These are phyloP conservation scores for Dipus sagitta DNA, from an alignment of 2,797 vertebrate genomes.

Conservation along the genomic window DNA sequence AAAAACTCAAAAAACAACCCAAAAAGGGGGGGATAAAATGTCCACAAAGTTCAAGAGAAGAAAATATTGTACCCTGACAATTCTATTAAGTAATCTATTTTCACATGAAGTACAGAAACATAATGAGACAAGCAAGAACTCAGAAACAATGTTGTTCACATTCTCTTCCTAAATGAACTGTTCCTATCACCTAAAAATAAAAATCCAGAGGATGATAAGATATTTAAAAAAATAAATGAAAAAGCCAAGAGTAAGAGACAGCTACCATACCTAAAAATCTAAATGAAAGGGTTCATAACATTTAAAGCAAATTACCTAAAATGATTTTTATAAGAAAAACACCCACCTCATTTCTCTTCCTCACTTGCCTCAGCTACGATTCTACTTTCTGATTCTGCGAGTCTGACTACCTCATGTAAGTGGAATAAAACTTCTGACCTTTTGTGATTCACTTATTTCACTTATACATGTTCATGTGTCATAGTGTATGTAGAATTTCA, in stretches of 20 bases:
- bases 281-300: not conserved
- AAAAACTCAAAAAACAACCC: not conserved
- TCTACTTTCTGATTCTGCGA: not conserved
- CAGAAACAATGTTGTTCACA: not conserved
- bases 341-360: not conserved
- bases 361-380: not conserved
- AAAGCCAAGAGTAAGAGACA: not conserved
- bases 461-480: not conserved
- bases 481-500: not conserved
- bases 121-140: not conserved
- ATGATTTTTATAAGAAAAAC: constrained; percentile 4
- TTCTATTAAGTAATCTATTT: not conserved
- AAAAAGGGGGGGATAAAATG: not conserved
- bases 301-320: not conserved
- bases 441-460: not conserved
- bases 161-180: not conserved
- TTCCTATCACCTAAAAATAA: not conserved
- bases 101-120: not conserved
- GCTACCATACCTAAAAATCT: not conserved
- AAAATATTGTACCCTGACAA: not conserved
- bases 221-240: not conserved
- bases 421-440: not conserved
- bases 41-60: not conserved
- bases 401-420: not conserved
- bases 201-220: not conserved